A percentile compares a stretch with the other conserved stretches of the same genome.
Conservation (phyloP, 2,888 invertebrate species). For the Neoscelio sp. region DNA sequence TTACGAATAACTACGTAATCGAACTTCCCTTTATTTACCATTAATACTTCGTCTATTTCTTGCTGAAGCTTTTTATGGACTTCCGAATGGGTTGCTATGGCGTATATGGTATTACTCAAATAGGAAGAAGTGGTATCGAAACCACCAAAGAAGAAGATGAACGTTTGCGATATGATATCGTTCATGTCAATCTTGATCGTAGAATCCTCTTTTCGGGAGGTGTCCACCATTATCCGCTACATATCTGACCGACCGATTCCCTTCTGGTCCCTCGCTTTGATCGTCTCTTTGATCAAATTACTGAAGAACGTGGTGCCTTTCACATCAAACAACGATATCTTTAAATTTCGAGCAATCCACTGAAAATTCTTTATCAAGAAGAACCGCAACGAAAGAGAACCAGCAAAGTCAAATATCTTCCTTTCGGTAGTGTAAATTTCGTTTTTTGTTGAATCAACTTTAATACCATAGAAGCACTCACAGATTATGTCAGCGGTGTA, state of each 20-base stretch:
- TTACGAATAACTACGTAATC: slow-evolving; percentile 82
- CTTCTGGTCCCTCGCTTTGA: slow-evolving; percentile 68
- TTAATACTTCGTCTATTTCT: slow-evolving; percentile 74
- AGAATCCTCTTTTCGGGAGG: slow-evolving; percentile 60
- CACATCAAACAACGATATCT: slow-evolving; percentile 45
- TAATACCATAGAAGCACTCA: slow-evolving; percentile 74
- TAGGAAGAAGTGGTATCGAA: slow-evolving; percentile 75
- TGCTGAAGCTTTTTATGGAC: slow-evolving; percentile 82
- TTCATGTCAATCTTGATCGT: slow-evolving; percentile 71
- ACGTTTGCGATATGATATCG: slow-evolving; percentile 82
- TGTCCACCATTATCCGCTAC: slow-evolving; percentile 85
- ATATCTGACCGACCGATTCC: slow-evolving; percentile 84
- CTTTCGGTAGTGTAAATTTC: slow-evolving; percentile 73
- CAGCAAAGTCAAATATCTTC: slow-evolving; percentile 51
- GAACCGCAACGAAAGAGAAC: slow-evolving; percentile 24
- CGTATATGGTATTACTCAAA: slow-evolving; percentile 72
- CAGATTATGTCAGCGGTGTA: slow-evolving; percentile 79
- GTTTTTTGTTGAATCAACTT: slow-evolving; percentile 76
- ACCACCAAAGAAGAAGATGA: slow-evolving; percentile 77
- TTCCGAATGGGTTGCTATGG: slow-evolving; percentile 79
- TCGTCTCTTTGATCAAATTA: slow-evolving; percentile 16
- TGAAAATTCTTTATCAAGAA: slow-evolving; percentile 49
- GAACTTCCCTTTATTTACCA: slow-evolving; percentile 77
- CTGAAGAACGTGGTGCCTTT: not conserved
- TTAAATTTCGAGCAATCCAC: slow-evolving; percentile 26